Evolutionary conservation across 2,888 invertebrate genomes (phyloP).

Genomic region (Eremobia ochroleuca): DNA sequence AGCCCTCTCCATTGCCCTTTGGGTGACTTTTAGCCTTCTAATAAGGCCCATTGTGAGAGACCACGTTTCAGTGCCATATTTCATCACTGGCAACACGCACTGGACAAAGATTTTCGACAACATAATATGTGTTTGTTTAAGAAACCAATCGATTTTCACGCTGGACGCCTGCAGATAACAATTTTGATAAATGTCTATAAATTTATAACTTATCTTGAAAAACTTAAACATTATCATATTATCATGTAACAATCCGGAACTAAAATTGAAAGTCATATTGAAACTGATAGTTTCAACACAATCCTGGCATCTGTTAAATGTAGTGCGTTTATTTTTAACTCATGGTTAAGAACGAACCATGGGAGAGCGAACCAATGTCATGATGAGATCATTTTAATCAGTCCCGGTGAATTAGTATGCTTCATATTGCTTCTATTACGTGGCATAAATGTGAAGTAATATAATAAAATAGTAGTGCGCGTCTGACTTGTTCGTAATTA

Average conservation of each 20-base stretch:
- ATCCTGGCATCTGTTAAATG: constrained; percentile 17
- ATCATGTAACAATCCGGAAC: constrained; percentile 20
- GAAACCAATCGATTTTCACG: background rate
- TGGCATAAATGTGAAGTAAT: constrained; percentile 26
- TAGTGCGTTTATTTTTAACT: constrained; percentile 60
- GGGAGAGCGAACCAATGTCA: constrained; percentile 13
- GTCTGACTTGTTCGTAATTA: constrained; percentile 37
- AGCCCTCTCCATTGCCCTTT: too few relatives aligned
- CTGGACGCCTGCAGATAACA: constrained; percentile 7
- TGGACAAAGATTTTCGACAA: too few relatives aligned
- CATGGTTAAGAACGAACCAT: constrained; percentile 35
- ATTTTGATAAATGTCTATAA: constrained; percentile 16
- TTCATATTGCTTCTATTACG: constrained; percentile 28
- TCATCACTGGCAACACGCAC: too few relatives aligned
- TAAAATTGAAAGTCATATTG: constrained; percentile 6
- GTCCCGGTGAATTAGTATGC: constrained; percentile 19
- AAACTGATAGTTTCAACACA: constrained; percentile 6
- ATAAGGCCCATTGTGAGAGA: too few relatives aligned
- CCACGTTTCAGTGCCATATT: too few relatives aligned
- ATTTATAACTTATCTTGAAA: constrained; percentile 35
- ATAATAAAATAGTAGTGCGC: constrained; percentile 27
- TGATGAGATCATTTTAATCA: constrained; percentile 52
- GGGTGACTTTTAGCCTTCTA: too few relatives aligned
- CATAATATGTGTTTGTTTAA: background rate
- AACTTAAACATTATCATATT: constrained; percentile 11